These are phyloP conservation scores for Diarsia brunnea DNA, from an alignment of 2,888 invertebrate genomes.

Conservation along the genomic window DNA sequence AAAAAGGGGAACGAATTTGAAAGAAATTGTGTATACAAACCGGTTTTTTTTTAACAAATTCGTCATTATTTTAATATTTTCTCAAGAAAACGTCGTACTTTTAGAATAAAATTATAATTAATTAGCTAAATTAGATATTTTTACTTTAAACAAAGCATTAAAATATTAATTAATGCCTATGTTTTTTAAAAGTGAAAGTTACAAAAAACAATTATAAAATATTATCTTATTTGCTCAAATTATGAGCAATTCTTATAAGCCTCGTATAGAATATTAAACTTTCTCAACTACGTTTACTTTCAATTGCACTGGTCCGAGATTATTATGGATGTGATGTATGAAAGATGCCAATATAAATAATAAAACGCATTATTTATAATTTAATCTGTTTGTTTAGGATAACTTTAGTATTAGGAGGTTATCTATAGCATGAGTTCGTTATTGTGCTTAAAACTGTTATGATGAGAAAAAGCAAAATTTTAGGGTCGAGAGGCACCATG, in stretches of 20 bases:
- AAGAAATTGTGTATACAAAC: not conserved
- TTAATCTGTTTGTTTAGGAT: not conserved
- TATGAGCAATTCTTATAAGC: constrained; percentile 30
- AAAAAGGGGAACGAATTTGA: not conserved
- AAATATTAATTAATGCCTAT: constrained; percentile 14
- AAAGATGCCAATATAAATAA: constrained; percentile 25
- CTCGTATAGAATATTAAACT: constrained; percentile 45
- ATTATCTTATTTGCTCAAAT: constrained; percentile 23
- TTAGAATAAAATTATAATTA: constrained; percentile 34
- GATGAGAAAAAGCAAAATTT: not conserved
- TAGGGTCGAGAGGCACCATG: not conserved
- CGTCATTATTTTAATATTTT: not conserved
- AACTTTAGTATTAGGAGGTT: not conserved
- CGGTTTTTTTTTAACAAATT: not conserved
- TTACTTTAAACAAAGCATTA: constrained; percentile 11
- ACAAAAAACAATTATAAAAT: constrained; percentile 35
- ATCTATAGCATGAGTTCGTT: not conserved
- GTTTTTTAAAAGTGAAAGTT: constrained; percentile 42
- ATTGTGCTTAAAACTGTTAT: not conserved
- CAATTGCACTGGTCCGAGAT: constrained; percentile 53
- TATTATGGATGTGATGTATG: constrained; percentile 1
- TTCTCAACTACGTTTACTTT: constrained; percentile 56
- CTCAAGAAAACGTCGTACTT: constrained; percentile 3
- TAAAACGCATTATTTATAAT: not conserved
- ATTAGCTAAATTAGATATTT: constrained; percentile 25